phyloP scores from a whole-genome alignment of 2,888 invertebrate species.

The Dryocosmus kuriphilus region DNA sequence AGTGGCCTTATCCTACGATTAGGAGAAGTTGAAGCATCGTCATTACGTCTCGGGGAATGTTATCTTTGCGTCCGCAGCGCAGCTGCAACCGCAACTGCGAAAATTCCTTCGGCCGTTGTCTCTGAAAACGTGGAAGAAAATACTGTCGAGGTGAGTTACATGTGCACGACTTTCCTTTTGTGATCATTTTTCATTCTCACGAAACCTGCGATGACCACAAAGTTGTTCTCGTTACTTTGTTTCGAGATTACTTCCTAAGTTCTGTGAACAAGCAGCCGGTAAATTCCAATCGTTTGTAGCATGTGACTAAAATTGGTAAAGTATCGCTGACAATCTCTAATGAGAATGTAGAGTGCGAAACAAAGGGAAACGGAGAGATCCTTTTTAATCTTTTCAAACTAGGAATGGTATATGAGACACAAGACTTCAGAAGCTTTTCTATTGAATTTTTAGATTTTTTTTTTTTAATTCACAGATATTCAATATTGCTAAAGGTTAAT shows the following conservation, averaged over 20 bases:
- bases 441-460: background rate
- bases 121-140: slow-evolving; percentile 68
- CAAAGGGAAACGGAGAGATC: slow-evolving; percentile 31
- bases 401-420: slow-evolving; percentile 1
- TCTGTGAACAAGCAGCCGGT: slow-evolving; percentile 46
- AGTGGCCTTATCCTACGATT: slow-evolving; percentile 83
- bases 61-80: slow-evolving; percentile 81
- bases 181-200: slow-evolving; percentile 31
- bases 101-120: slow-evolving; percentile 58
- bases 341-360: slow-evolving; percentile 23
- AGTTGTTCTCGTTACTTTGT: slow-evolving; percentile 37
- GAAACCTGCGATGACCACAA: slow-evolving; percentile 14
- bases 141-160: slow-evolving; percentile 73
- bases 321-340: slow-evolving; percentile 21
- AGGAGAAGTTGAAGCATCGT: slow-evolving; percentile 82
- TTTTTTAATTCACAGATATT: too few relatives aligned
- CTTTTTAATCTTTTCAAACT: slow-evolving; percentile 42
- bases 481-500: background rate
- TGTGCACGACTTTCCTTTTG: slow-evolving; percentile 48
- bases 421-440: background rate
- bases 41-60: slow-evolving; percentile 82
- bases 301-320: slow-evolving; percentile 34
- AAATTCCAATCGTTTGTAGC: slow-evolving; percentile 48
- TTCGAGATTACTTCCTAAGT: slow-evolving; percentile 48
- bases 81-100: slow-evolving; percentile 63